phyloP scores from a whole-genome alignment of 2,113 vertebrate species.

The Clarias macrocephalus region DNA sequence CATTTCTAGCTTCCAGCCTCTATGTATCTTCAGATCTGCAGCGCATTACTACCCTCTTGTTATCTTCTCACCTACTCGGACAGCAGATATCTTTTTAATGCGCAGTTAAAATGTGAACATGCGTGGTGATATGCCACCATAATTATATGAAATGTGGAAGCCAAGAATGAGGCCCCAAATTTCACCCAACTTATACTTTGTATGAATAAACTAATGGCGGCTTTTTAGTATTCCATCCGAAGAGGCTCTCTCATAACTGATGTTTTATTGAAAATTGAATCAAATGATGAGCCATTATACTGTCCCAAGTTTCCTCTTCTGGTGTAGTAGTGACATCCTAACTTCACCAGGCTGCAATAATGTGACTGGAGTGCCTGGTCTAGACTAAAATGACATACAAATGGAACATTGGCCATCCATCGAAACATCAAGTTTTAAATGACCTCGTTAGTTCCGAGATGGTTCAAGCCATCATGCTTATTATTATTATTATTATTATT shows the following conservation, averaged over 20 bases:
- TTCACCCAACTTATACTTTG: not conserved
- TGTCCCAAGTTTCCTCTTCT: not conserved
- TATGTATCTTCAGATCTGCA: not conserved
- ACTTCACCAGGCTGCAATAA: constrained; percentile 40
- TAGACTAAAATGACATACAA: not conserved
- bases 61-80: constrained; percentile 6
- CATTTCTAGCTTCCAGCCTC: not conserved
- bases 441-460: not conserved
- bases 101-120: not conserved
- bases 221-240: not conserved
- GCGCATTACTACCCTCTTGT: not conserved
- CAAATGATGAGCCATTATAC: constrained; percentile 8
- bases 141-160: not conserved
- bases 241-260: not conserved
- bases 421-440: constrained; percentile 1
- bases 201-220: not conserved
- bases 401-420: not conserved
- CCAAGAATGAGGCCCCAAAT: not conserved
- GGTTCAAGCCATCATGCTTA: not conserved
- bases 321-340: not conserved
- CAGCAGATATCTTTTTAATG: not conserved
- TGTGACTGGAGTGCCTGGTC: constrained; percentile 20
- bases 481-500: too few relatives aligned
- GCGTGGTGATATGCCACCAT: not conserved
- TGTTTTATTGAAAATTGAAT: constrained; percentile 9